Percentiles rank a stretch among this genome's conserved stretches.
phyloP scores from a whole-genome alignment of 2,797 vertebrate genomes.

The Crax fasciolata region DNA sequence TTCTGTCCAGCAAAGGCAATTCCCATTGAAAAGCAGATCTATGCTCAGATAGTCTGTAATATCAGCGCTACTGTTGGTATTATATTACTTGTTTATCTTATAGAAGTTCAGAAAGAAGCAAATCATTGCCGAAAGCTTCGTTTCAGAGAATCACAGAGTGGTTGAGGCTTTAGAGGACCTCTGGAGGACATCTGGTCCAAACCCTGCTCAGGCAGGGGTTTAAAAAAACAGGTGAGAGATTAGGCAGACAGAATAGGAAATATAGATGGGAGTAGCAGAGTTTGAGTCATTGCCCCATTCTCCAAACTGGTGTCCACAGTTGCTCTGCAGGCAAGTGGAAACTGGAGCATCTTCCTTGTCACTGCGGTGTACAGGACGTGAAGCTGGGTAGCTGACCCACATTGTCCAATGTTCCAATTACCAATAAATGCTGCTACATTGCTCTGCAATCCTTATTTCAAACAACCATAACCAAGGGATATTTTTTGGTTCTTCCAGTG shows the following conservation, averaged over 20 bases:
- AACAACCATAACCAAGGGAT: neutral
- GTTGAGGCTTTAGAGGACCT: neutral
- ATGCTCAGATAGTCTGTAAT: neutral
- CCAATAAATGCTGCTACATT: neutral
- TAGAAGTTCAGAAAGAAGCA: neutral
- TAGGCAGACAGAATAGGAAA: neutral
- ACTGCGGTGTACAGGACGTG: neutral
- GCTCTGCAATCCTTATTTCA: neutral
- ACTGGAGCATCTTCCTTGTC: neutral
- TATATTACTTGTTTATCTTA: neutral
- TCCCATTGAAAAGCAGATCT: neutral
- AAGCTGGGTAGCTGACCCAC: neutral
- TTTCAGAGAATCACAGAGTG: neutral
- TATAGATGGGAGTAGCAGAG: neutral
- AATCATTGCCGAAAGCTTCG: neutral
- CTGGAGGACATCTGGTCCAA: neutral
- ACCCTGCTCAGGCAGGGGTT: neutral
- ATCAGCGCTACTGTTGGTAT: neutral
- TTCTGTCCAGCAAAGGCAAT: neutral
- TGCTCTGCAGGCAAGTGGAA: neutral
- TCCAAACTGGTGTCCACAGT: neutral
- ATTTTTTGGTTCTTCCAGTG: neutral
- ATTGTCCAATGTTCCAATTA: neutral
- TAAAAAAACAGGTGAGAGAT: neutral
- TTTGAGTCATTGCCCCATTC: neutral